Evolutionary conservation across 2,113 vertebrate genomes (phyloP).

Genomic region (Tursiops truncatus): DNA sequence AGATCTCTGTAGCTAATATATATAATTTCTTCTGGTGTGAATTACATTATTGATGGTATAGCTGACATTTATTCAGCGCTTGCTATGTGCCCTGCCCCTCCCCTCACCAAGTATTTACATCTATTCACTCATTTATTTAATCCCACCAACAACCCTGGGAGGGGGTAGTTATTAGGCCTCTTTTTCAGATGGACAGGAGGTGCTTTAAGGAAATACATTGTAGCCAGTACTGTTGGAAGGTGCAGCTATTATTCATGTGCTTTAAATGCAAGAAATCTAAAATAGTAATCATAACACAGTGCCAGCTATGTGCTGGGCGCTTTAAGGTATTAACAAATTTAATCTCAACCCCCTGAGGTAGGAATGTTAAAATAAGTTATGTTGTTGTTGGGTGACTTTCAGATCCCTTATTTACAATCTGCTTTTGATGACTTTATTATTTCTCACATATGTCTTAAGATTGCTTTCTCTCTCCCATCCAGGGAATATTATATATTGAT

Average conservation of each 20-base stretch:
- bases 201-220: background rate
- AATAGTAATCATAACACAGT: accelerated
- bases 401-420: background rate
- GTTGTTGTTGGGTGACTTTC: background rate
- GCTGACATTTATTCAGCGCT: no score
- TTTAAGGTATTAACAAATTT: background rate
- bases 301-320: accelerated
- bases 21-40: background rate
- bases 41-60: no score
- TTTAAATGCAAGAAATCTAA: background rate
- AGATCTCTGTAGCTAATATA: background rate
- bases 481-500: background rate
- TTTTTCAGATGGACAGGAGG: background rate
- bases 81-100: background rate
- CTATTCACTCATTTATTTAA: background rate
- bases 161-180: background rate
- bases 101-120: background rate
- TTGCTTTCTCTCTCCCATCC: background rate
- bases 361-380: background rate
- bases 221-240: no score
- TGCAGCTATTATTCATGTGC: background rate
- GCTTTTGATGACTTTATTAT: background rate
- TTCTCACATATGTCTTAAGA: background rate
- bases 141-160: background rate
- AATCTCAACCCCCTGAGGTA: background rate